phyloP scores from a whole-genome alignment of 2,113 vertebrate genomes.

The Trematocara marginatum region DNA sequence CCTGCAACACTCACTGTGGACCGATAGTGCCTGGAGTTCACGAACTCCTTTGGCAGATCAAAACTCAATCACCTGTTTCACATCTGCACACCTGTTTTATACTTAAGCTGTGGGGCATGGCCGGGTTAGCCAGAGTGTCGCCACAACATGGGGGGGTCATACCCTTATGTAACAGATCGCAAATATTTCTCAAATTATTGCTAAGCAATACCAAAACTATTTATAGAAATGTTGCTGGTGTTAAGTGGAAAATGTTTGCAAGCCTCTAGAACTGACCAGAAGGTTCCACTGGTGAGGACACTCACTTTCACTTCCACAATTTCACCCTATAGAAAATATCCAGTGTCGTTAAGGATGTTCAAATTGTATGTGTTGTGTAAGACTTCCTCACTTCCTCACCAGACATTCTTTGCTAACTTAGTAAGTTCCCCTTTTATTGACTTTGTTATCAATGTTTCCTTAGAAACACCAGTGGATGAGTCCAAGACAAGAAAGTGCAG shows the following conservation, averaged over 20 bases:
- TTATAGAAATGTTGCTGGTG: neutral
- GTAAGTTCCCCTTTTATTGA: constrained; percentile 10
- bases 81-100: neutral
- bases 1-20: neutral
- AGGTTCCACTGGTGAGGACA: neutral
- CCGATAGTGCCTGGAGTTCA: accelerated
- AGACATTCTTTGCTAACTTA: neutral
- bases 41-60: neutral
- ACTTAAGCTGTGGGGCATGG: accelerated
- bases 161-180: neutral
- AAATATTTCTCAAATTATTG: neutral
- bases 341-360: accelerated
- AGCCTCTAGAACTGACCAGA: neutral
- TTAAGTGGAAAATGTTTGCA: neutral
- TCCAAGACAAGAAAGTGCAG: neutral
- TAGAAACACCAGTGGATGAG: neutral
- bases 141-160: neutral
- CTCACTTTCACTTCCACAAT: constrained; percentile 4
- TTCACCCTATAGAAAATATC: neutral
- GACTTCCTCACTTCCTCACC: neutral
- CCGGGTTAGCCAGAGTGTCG: neutral
- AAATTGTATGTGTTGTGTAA: neutral
- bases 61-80: neutral
- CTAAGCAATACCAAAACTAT: neutral
- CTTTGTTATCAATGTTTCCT: neutral